phyloP scores from a whole-genome alignment of 2,888 invertebrate species.

The Hirtodrosophila histrioides region DNA sequence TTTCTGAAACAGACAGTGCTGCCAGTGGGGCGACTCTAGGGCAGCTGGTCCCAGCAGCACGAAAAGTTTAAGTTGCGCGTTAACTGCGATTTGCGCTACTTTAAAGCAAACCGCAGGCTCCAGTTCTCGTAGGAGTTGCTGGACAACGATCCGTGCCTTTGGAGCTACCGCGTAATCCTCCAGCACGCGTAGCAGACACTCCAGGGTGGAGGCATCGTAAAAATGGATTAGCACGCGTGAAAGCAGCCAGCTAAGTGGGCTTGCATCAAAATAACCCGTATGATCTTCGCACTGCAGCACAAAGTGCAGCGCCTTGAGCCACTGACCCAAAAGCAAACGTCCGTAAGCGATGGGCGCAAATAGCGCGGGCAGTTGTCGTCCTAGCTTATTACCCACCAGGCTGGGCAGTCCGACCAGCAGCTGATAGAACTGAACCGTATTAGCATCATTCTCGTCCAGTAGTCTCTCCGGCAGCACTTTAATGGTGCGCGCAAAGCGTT shows the following conservation, averaged over 20 bases:
- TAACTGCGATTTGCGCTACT: slow-evolving; percentile 86
- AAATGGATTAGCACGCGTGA: slow-evolving; percentile 87
- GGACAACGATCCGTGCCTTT: slow-evolving; percentile 44
- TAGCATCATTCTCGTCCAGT: slow-evolving; percentile 68
- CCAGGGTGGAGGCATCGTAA: slow-evolving; percentile 84
- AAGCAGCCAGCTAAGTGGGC: slow-evolving; percentile 86
- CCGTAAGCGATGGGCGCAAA: slow-evolving; percentile 87
- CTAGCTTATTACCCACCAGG: slow-evolving; percentile 88
- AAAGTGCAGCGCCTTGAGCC: slow-evolving; percentile 87
- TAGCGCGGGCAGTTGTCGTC: slow-evolving; percentile 86
- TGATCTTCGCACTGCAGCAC: slow-evolving; percentile 83
- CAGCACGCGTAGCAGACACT: slow-evolving; percentile 86
- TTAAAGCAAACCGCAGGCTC: slow-evolving; percentile 85
- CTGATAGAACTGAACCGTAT: slow-evolving; percentile 87
- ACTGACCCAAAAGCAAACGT: slow-evolving; percentile 86
- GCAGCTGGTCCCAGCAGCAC: slow-evolving; percentile 85
- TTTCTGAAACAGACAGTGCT: slow-evolving; percentile 87
- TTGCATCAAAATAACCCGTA: slow-evolving; percentile 53
- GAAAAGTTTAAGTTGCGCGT: slow-evolving; percentile 83
- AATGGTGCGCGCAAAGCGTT: slow-evolving; percentile 61
- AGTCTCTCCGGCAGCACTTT: slow-evolving; percentile 57
- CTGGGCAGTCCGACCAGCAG: slow-evolving; percentile 88
- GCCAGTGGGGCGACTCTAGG: slow-evolving; percentile 87
- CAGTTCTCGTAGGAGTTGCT: slow-evolving; percentile 86
- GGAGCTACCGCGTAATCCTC: slow-evolving; percentile 78